Evolutionary conservation across 2,888 invertebrate species (phyloP).

Genomic region (Aphodius granarius): DNA sequence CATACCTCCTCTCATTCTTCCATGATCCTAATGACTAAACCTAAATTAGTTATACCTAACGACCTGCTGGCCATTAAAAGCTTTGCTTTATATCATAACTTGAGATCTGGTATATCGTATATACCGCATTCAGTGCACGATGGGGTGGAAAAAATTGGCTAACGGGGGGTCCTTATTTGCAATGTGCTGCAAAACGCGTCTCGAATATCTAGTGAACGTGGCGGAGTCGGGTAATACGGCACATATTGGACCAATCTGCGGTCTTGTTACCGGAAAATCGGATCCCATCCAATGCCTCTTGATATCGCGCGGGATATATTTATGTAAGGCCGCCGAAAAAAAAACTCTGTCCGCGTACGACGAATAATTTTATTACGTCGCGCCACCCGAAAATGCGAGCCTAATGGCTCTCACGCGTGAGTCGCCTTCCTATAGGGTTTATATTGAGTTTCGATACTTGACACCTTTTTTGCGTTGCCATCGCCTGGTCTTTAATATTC

Average conservation of each 20-base stretch:
- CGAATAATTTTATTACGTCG: conserved; percentile 26
- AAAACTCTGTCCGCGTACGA: conserved; percentile 20
- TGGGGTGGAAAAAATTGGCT: neutral
- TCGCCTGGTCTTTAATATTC: neutral
- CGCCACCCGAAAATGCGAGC: conserved; percentile 13
- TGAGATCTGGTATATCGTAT: neutral
- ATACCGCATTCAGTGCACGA: neutral
- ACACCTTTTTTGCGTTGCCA: neutral
- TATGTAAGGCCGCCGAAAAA: neutral
- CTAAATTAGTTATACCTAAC: too few species aligned
- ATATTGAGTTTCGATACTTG: neutral
- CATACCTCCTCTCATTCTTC: too few species aligned
- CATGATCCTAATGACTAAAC: too few species aligned
- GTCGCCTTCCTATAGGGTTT: conserved; percentile 13
- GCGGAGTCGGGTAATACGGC: neutral
- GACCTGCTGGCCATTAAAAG: neutral
- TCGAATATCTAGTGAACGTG: neutral
- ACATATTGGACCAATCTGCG: neutral
- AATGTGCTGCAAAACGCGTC: neutral
- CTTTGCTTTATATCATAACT: neutral
- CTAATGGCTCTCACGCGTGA: conserved; percentile 23
- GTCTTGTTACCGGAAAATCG: neutral
- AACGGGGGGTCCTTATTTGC: neutral
- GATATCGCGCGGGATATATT: neutral
- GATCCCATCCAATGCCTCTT: neutral